Evolutionary conservation across 30 jellyfish, hydroid and myxozoan genomes (phyloP).

Genomic region (Pelagia noctiluca): DNA sequence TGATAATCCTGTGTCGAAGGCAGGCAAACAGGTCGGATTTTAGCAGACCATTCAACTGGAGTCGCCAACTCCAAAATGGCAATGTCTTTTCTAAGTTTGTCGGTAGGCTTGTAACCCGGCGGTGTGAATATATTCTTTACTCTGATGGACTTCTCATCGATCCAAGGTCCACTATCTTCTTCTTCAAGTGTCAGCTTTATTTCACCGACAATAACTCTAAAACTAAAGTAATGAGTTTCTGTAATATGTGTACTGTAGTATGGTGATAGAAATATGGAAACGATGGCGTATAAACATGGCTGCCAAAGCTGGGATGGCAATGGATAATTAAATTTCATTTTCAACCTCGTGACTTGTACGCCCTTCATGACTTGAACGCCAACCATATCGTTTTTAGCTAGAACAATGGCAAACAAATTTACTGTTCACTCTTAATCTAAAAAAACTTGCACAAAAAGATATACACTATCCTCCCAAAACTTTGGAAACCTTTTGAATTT

Average conservation of each 20-base stretch:
- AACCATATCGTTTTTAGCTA: no score
- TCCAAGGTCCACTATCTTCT: slow-evolving; percentile 18
- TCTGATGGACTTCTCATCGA: not conserved
- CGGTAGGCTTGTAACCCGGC: slow-evolving; percentile 5
- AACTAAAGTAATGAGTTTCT: slow-evolving; percentile 36
- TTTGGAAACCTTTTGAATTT: no score
- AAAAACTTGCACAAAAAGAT: no score
- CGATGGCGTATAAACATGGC: no score
- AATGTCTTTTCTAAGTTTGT: slow-evolving; percentile 39
- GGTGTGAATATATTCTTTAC: slow-evolving; percentile 21
- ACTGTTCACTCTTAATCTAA: no score
- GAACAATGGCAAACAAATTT: no score
- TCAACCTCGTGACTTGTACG: no score
- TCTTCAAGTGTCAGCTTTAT: not conserved
- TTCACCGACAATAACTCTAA: slow-evolving; percentile 36
- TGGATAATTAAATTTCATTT: no score
- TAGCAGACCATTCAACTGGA: slow-evolving; percentile 60
- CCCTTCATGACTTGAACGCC: no score
- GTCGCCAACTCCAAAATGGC: slow-evolving; percentile 47
- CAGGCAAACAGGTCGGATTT: slow-evolving; percentile 64
- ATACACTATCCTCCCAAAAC: no score
- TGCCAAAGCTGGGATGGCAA: not conserved
- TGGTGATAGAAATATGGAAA: no score
- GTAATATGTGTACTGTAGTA: no score
- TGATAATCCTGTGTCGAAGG: slow-evolving; percentile 26